Conservation (phyloP, 2,888 invertebrate genomes). For the Pogonocherus hispidulus region DNA sequence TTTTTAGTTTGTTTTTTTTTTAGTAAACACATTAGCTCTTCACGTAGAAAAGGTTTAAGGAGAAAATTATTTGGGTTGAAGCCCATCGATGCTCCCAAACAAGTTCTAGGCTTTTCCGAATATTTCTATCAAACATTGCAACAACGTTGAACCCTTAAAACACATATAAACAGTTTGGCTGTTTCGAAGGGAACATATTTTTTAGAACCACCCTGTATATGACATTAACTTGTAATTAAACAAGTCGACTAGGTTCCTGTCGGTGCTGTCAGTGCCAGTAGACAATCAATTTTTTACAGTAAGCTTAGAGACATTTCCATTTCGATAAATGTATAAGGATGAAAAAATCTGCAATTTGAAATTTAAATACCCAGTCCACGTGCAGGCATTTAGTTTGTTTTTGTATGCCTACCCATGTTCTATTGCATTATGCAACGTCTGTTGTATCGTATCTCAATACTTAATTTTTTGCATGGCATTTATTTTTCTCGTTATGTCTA, state of each 20-base stretch:
- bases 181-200: too few relatives aligned
- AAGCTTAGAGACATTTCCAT: not conserved
- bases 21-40: too few relatives aligned
- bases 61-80: too few relatives aligned
- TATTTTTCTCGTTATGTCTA: not conserved
- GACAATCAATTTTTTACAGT: not conserved
- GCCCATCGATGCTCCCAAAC: too few relatives aligned
- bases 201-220: too few relatives aligned
- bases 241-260: not conserved
- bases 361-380: conserved; percentile 1
- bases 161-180: too few relatives aligned
- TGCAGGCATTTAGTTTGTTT: conserved; percentile 2
- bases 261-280: not conserved
- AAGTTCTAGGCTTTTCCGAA: too few relatives aligned
- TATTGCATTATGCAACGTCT: conserved; percentile 1
- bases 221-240: too few relatives aligned
- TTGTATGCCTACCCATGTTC: not conserved
- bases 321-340: not conserved
- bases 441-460: conserved; percentile 4
- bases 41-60: too few relatives aligned
- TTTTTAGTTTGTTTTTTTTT: too few relatives aligned
- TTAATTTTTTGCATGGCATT: not conserved
- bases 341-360: not conserved
- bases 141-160: too few relatives aligned
- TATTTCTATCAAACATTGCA: too few relatives aligned